A percentile compares a stretch with the other conserved stretches of the same genome.
phyloP scores from a whole-genome alignment of 2,797 vertebrate species.

The Channa striata region DNA sequence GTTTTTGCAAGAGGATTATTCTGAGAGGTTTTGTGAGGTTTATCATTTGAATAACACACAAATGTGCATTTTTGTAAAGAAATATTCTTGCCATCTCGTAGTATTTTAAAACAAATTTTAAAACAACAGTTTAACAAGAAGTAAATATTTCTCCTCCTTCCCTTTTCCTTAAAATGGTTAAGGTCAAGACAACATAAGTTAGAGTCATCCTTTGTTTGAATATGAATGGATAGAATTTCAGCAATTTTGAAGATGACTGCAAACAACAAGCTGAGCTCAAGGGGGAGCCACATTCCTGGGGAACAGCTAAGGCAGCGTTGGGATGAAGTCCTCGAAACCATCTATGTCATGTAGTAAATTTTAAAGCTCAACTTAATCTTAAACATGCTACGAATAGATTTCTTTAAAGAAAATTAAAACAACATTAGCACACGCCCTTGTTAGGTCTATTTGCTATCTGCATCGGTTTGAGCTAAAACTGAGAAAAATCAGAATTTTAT shows the following conservation, averaged over 20 bases:
- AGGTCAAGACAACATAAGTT: background rate
- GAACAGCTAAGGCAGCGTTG: background rate
- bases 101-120: background rate
- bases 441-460: background rate
- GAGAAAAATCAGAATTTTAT: background rate
- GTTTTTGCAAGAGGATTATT: no score
- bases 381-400: no score
- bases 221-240: background rate
- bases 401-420: background rate
- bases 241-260: background rate
- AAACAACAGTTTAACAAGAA: background rate
- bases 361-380: background rate
- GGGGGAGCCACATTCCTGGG: slow-evolving; percentile 21
- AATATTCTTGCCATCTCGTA: background rate
- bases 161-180: background rate
- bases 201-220: background rate
- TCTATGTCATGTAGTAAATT: slow-evolving; percentile 53
- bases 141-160: no score
- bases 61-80: background rate
- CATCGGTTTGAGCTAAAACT: slow-evolving; percentile 7
- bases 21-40: no score
- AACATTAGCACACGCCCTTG: background rate
- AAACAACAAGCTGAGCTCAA: slow-evolving; percentile 36
- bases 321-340: slow-evolving; percentile 26
- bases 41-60: background rate